These are phyloP conservation scores for Andinoacara biseriatus DNA, from an alignment of 2,113 vertebrate genomes.

Conservation along the genomic window DNA sequence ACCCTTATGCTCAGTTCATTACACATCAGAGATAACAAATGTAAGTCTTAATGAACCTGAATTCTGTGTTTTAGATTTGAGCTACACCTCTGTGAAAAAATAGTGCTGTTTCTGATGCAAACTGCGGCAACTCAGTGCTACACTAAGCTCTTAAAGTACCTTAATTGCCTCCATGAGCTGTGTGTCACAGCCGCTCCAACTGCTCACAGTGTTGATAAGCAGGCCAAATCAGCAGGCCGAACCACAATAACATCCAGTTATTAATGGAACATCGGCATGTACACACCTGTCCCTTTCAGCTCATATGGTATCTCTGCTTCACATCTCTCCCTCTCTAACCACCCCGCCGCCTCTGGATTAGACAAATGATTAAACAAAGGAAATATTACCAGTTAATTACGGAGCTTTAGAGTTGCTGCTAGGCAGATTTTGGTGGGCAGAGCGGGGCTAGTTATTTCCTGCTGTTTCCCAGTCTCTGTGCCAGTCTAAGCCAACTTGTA, in stretches of 20 bases:
- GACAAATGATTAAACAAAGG: not conserved
- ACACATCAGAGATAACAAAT: constrained; percentile 3
- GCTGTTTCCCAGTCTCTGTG: not conserved
- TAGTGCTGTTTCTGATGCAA: constrained; percentile 11
- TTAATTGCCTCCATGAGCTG: constrained; percentile 23
- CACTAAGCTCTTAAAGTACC: constrained; percentile 26
- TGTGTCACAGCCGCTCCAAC: constrained; percentile 21
- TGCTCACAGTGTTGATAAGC: constrained; percentile 12
- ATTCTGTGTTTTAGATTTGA: not conserved
- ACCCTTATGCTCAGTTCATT: not conserved
- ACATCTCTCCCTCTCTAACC: not conserved
- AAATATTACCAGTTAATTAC: constrained; percentile 10
- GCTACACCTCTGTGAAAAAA: not conserved
- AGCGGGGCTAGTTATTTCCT: not conserved
- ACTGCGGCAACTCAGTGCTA: not conserved
- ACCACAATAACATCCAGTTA: constrained; percentile 20
- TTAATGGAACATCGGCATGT: not conserved
- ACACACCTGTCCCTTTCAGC: constrained; percentile 24
- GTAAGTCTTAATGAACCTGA: not conserved
- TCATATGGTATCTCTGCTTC: not conserved
- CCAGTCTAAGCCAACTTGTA: constrained; percentile 8
- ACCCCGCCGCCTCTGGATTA: not conserved
- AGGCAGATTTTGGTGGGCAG: not conserved
- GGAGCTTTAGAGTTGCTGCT: not conserved
- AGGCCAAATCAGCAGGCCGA: constrained; percentile 7